These are phyloP conservation scores for Anodontia alba DNA, from an alignment of 2,888 invertebrate genomes.

Conservation along the genomic window DNA sequence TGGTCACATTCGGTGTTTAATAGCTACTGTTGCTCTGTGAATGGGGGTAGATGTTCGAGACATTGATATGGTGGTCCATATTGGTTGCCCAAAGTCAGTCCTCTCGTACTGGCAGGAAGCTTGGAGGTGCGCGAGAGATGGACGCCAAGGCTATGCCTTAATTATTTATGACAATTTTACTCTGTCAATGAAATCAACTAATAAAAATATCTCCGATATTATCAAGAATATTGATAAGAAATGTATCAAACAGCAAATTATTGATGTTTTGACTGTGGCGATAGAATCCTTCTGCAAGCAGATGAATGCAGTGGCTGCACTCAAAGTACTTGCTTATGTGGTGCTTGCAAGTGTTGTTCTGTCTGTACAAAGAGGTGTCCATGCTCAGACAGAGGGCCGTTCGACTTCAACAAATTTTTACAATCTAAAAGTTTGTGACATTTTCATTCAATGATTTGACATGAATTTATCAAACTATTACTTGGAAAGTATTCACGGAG, in stretches of 20 bases:
- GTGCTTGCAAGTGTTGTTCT: slow-evolving; percentile 7
- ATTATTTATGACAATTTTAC: slow-evolving; percentile 38
- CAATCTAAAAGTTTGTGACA: no score
- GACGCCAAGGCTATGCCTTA: slow-evolving; percentile 26
- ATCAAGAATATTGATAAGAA: not conserved
- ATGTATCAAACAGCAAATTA: slow-evolving; percentile 24
- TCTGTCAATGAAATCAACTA: slow-evolving; percentile 22
- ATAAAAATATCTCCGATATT: slow-evolving; percentile 30
- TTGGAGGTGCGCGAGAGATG: slow-evolving; percentile 36
- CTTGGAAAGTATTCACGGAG: no score
- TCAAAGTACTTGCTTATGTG: not conserved
- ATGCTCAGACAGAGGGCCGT: no score
- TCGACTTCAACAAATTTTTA: no score
- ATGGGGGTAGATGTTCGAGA: slow-evolving; percentile 43
- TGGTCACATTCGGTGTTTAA: slow-evolving; percentile 25
- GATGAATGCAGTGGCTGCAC: not conserved
- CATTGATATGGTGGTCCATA: slow-evolving; percentile 39
- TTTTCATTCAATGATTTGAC: no score
- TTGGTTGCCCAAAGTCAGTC: slow-evolving; percentile 39
- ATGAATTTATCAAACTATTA: no score
- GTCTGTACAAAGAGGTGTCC: no score
- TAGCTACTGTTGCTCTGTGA: slow-evolving; percentile 42
- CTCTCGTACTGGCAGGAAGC: slow-evolving; percentile 41
- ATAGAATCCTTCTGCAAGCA: not conserved
- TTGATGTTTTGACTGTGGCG: not conserved